These are phyloP conservation scores for Rhingia campestris DNA, from an alignment of 2,888 invertebrate genomes.

Conservation along the genomic window DNA sequence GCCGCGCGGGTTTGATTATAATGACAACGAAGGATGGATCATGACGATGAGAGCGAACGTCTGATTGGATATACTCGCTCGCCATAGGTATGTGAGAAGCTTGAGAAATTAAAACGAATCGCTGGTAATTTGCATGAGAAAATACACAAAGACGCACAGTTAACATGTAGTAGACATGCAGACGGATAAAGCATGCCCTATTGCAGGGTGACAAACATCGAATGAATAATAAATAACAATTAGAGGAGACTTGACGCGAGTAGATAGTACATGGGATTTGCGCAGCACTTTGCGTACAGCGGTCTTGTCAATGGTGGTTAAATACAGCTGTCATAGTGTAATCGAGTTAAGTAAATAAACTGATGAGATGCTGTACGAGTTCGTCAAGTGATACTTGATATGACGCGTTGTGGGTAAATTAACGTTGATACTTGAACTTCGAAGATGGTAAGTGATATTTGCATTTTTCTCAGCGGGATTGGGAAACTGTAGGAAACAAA, in stretches of 20 bases:
- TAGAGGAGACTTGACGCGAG: background rate
- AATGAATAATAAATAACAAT: conserved; percentile 37
- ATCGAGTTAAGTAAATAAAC: conserved; percentile 28
- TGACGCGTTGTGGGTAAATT: conserved; percentile 1
- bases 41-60: conserved; percentile 25
- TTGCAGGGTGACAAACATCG: conserved; percentile 5
- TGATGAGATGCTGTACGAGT: background rate
- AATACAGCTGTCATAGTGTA: background rate
- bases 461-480: background rate
- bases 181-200: background rate
- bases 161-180: conserved; percentile 17
- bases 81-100: conserved; percentile 13
- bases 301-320: conserved; percentile 1
- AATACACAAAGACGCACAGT: conserved; percentile 27
- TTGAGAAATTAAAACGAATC: conserved; percentile 64
- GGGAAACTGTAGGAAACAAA: too few relatives aligned
- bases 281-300: conserved; percentile 28
- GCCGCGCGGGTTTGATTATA: conserved; percentile 38
- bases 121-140: conserved; percentile 64
- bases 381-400: conserved; percentile 22
- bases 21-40: conserved; percentile 16
- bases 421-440: conserved; percentile 19
- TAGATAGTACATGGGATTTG: conserved; percentile 3
- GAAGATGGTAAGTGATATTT: background rate
- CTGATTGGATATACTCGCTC: conserved; percentile 25